phyloP scores from a whole-genome alignment of 2,888 invertebrate species.

The Eupithecia abbreviata region DNA sequence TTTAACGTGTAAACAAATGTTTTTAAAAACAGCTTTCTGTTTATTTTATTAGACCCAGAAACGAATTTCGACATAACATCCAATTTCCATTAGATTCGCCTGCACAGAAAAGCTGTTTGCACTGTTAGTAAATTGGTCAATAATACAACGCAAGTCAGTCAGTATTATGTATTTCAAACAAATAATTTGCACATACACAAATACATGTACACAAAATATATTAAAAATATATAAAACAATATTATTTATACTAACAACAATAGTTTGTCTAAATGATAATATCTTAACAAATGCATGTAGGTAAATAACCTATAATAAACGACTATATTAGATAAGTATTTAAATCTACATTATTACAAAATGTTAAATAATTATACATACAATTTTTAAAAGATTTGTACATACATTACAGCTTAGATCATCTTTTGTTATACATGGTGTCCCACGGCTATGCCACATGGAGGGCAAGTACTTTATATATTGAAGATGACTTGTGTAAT shows the following conservation, averaged over 20 bases:
- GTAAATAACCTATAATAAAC: neutral
- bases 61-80: neutral
- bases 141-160: constrained; percentile 16
- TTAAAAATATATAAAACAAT: constrained; percentile 12
- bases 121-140: neutral
- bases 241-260: constrained; percentile 16
- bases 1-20: too few relatives aligned
- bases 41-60: neutral
- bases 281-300: constrained; percentile 19
- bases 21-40: too few relatives aligned
- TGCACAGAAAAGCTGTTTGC: neutral
- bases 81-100: neutral
- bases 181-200: constrained; percentile 6
- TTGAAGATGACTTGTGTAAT: neutral
- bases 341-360: neutral
- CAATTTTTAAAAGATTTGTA: neutral
- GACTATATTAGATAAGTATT: neutral
- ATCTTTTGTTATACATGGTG: neutral
- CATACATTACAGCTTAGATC: neutral
- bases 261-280: neutral
- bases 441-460: neutral
- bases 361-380: neutral
- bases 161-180: constrained; percentile 10
- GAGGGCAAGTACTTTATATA: neutral
- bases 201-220: constrained; percentile 5